Evolutionary conservation across 2,113 vertebrate genomes (phyloP), one percentile per base, ranked within the genome.

Genomic region (Siphamia tubifer): DNA sequence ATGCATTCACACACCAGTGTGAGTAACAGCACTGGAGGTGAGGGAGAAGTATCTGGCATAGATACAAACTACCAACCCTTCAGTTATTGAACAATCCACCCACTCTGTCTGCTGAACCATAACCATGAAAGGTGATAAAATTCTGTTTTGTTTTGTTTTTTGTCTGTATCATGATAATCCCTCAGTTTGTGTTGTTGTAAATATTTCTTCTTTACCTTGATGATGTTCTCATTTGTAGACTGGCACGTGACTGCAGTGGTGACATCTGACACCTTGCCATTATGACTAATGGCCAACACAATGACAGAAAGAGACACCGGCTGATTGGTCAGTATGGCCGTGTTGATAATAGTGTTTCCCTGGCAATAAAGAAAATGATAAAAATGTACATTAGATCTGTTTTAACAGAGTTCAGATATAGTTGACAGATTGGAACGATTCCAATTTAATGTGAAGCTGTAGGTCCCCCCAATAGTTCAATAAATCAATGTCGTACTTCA

Each of bases 271-370:
- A 96, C 90, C 0, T 90, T 87, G 25, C 95, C 94, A 4, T 94
- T 93, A 0, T 88, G 92, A 38, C 92, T 93, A 67, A 97, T 85
- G 0, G 94, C 94, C n/a, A 98, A 56, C 54, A 96, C 94, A 38
- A 87, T 92, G 49, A 97, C 94, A 4, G 96, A 94, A 11, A 98
- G 91, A 1, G 94, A 95, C 79, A 97, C 95, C 0, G 90, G 92
- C 36, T 92, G 92, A 47, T 94, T 95, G 0, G 93, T 97, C 60
- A 98, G 93, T 16, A 98, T 89, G 9, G 96, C 97, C 0, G 96
- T 98, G 79, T 98, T 98, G 85, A 98, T 83, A 63, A 93, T 80
- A 0, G 38, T 89, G 62, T 82, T 83, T 40, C 78, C 88, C 92
- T 93, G 83, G 23, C 4, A 7, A 57, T 0, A 43, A 36, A 68